Percentiles rank a stretch among this genome's conserved stretches.
Evolutionary conservation across 2,888 invertebrate genomes (phyloP).

Genomic region (Leucoptera coffeella): DNA sequence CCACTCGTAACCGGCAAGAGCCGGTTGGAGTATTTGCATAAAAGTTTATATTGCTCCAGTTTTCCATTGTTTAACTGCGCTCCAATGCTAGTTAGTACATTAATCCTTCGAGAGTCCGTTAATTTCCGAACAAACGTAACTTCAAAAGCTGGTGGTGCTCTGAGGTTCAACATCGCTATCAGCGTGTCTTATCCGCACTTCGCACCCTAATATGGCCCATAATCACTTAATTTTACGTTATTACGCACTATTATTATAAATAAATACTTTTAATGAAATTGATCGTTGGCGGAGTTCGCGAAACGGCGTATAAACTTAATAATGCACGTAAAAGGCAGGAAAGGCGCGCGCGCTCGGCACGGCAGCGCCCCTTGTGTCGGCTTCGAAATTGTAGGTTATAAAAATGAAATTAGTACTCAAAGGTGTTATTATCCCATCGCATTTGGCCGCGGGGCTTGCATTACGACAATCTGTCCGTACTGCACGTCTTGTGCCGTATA

Average conservation of each 20-base stretch:
- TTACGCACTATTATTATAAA: constrained; percentile 43
- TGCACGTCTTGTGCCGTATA: constrained; percentile 52
- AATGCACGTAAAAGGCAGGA: constrained; percentile 44
- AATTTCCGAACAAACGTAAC: constrained; percentile 10
- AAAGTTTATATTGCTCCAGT: constrained; percentile 36
- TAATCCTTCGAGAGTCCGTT: constrained; percentile 12
- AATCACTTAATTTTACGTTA: constrained; percentile 47
- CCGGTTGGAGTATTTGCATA: constrained; percentile 15
- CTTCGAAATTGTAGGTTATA: constrained; percentile 54
- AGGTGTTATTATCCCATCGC: constrained; percentile 55
- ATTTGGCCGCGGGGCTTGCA: constrained; percentile 50
- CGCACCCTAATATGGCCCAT: constrained; percentile 31
- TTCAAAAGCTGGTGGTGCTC: too few species aligned
- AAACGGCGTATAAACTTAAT: constrained; percentile 53
- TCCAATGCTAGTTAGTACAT: constrained; percentile 10
- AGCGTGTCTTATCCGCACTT: constrained; percentile 37
- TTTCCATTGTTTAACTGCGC: constrained; percentile 15
- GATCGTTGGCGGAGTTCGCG: constrained; percentile 45
- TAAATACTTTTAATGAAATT: constrained; percentile 43
- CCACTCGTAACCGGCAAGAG: background rate
- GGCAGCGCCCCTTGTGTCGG: constrained; percentile 53
- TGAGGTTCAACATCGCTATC: too few species aligned
- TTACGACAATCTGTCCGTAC: constrained; percentile 55
- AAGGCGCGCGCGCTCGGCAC: constrained; percentile 41
- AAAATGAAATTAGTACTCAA: constrained; percentile 54